These are phyloP conservation scores for Anthrax anthrax DNA, from an alignment of 2,888 invertebrate species.

Conservation along the genomic window DNA sequence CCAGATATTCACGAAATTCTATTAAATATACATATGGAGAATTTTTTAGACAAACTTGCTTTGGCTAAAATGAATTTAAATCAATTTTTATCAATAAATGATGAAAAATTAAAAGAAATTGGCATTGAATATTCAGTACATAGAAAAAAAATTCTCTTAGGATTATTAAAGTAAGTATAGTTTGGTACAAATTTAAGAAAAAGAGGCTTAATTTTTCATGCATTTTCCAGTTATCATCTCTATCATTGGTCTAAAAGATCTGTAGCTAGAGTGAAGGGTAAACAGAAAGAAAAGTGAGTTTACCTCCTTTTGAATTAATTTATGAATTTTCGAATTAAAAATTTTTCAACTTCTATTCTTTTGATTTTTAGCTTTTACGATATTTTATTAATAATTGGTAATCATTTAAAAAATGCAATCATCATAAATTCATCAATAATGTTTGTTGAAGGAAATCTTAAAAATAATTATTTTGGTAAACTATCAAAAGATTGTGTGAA, in stretches of 20 bases:
- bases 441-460: slow-evolving; percentile 20
- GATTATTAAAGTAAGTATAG: slow-evolving; percentile 27
- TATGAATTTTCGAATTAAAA: neutral
- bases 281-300: slow-evolving; percentile 19
- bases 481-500: slow-evolving; percentile 15
- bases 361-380: slow-evolving; percentile 28
- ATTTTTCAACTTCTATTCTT: too few relatives aligned
- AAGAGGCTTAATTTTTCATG: neutral
- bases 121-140: slow-evolving; percentile 26
- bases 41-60: slow-evolving; percentile 23
- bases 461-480: slow-evolving; percentile 17
- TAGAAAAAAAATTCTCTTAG: slow-evolving; percentile 26
- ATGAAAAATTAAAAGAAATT: slow-evolving; percentile 20
- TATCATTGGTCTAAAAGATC: slow-evolving; percentile 29
- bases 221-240: slow-evolving; percentile 25
- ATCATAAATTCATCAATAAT: slow-evolving; percentile 24
- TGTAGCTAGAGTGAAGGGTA: slow-evolving; percentile 21
- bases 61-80: slow-evolving; percentile 21
- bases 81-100: slow-evolving; percentile 27
- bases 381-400: slow-evolving; percentile 28
- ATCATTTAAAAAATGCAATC: slow-evolving; percentile 29
- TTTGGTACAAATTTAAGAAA: neutral
- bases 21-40: slow-evolving; percentile 19
- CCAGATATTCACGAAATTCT: slow-evolving; percentile 27
- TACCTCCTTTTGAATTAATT: neutral